phyloP scores from a whole-genome alignment of 2,113 vertebrate species.

The Strix aluco region DNA sequence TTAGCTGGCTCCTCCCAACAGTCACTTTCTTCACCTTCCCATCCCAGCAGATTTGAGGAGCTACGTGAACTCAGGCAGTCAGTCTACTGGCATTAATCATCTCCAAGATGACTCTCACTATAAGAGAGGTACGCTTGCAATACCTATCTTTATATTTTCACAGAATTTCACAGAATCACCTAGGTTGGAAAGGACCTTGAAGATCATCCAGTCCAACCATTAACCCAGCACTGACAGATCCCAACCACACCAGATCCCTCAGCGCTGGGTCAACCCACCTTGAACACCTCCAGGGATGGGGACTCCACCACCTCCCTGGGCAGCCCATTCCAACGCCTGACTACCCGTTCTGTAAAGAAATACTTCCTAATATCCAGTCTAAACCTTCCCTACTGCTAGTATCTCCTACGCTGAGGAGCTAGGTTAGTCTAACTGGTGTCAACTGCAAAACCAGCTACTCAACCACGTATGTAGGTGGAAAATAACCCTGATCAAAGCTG shows the following conservation, averaged over 20 bases:
- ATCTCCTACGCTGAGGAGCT: background rate
- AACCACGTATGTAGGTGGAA: rapidly evolving
- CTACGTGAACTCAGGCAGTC: rapidly evolving
- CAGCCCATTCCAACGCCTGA: too few species aligned
- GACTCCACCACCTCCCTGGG: too few species aligned
- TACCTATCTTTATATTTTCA: background rate
- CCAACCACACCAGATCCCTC: too few species aligned
- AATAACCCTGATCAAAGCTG: background rate
- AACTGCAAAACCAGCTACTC: background rate
- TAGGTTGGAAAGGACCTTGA: too few species aligned
- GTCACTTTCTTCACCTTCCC: background rate
- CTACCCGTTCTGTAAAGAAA: too few species aligned
- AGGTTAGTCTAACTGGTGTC: background rate
- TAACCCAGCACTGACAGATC: too few species aligned
- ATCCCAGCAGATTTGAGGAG: background rate
- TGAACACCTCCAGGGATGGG: too few species aligned
- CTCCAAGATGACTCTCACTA: background rate
- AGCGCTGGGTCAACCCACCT: too few species aligned
- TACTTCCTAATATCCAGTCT: too few species aligned
- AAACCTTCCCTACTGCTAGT: background rate
- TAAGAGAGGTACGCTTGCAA: background rate
- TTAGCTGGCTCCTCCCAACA: background rate
- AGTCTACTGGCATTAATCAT: background rate
- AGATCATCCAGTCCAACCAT: too few species aligned
- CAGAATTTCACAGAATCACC: too few species aligned